phyloP scores from a whole-genome alignment of 2,797 vertebrate species.

The Hemibagrus guttatus region DNA sequence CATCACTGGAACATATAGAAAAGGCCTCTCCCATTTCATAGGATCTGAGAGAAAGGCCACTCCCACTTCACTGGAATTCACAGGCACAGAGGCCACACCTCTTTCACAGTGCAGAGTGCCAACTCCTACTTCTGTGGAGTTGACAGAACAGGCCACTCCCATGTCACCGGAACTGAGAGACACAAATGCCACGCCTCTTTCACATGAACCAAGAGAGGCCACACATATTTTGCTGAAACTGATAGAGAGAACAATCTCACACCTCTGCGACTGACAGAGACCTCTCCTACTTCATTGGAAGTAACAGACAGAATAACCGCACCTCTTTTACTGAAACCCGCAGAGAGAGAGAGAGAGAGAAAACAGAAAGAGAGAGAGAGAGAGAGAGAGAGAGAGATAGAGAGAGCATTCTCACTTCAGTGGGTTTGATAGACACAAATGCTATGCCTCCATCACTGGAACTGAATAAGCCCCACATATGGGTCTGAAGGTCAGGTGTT shows the following conservation, averaged over 20 bases:
- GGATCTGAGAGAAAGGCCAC: not conserved
- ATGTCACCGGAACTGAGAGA: not conserved
- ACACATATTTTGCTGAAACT: not conserved
- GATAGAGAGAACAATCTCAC: not conserved
- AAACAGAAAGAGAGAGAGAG: too few relatives aligned
- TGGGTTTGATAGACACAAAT: not conserved
- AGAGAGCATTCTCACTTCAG: not conserved
- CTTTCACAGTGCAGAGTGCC: not conserved
- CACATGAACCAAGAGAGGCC: not conserved
- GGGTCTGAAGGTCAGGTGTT: too few relatives aligned
- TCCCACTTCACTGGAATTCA: not conserved
- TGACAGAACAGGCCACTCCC: not conserved
- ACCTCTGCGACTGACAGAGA: not conserved
- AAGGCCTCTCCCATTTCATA: not conserved
- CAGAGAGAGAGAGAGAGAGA: too few relatives aligned
- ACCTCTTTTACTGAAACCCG: not conserved
- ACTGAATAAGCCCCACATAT: not conserved
- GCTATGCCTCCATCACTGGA: not conserved
- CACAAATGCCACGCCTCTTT: not conserved
- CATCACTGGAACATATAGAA: not conserved
- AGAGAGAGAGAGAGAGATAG: too few relatives aligned
- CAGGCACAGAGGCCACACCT: not conserved
- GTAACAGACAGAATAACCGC: not conserved
- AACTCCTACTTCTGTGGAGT: too few relatives aligned
- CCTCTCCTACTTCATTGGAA: not conserved